Percentiles rank a stretch among this genome's conserved stretches.
phyloP scores from a whole-genome alignment of 2,888 invertebrate genomes.

The Agrochola macilenta region DNA sequence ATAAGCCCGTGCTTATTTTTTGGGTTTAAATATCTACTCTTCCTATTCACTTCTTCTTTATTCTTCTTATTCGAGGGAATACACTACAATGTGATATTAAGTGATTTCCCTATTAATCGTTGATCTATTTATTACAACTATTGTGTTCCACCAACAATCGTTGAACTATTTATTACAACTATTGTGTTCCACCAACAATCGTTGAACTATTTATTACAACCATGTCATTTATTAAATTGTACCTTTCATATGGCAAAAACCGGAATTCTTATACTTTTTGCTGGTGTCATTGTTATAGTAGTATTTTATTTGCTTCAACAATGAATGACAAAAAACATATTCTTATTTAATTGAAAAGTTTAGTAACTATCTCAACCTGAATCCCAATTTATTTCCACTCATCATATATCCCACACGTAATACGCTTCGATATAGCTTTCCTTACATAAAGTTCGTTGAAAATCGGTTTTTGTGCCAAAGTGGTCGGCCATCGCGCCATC shows the following conservation, averaged over 20 bases:
- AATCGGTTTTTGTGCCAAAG: constrained; percentile 69
- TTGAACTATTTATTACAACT: background rate
- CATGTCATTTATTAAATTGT: too few relatives aligned
- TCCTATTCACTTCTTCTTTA: too few relatives aligned
- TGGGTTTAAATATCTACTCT: background rate
- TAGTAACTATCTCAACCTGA: background rate
- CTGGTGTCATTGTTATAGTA: too few relatives aligned
- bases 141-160: too few relatives aligned
- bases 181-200: too few relatives aligned
- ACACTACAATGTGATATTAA: background rate
- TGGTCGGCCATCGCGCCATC: constrained; percentile 63
- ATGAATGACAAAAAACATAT: background rate
- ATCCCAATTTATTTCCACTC: constrained; percentile 6
- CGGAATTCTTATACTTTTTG: background rate
- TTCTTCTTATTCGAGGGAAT: background rate
- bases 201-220: too few relatives aligned
- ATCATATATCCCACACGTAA: constrained; percentile 39
- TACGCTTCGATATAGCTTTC: constrained; percentile 48
- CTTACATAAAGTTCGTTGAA: constrained; percentile 58
- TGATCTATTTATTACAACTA: background rate
- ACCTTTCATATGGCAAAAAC: too few relatives aligned
- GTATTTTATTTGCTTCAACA: background rate
- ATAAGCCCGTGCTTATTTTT: background rate
- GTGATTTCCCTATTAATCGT: too few relatives aligned
- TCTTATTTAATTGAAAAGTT: background rate